phyloP scores from a whole-genome alignment of 2,888 invertebrate species.

The Copidosoma aretas region DNA sequence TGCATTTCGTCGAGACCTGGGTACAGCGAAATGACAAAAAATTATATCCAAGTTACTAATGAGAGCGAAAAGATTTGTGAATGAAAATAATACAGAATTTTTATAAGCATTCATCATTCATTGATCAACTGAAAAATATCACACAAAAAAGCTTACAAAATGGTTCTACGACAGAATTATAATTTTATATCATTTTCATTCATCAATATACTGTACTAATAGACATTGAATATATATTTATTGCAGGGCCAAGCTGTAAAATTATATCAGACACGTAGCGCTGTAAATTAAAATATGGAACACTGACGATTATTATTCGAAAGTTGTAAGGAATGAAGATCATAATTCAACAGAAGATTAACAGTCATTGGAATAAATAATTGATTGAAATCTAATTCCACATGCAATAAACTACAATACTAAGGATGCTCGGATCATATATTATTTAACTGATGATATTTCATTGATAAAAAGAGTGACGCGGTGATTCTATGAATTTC shows the following conservation, averaged over 20 bases:
- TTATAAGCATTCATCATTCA: too few species aligned
- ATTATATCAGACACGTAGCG: slow-evolving; percentile 12
- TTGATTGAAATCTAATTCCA: too few species aligned
- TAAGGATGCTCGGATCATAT: too few species aligned
- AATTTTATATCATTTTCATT: neutral
- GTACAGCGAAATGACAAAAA: neutral
- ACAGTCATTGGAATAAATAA: neutral
- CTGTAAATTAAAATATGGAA: slow-evolving; percentile 6
- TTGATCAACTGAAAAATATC: slow-evolving; percentile 1
- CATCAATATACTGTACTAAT: neutral
- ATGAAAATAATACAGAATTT: neutral
- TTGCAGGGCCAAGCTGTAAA: slow-evolving; percentile 29
- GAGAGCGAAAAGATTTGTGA: neutral
- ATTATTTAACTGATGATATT: too few species aligned
- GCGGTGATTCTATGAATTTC: too few species aligned
- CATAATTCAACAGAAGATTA: too few species aligned
- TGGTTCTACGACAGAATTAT: neutral
- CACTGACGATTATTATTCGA: slow-evolving; percentile 5
- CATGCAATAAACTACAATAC: too few species aligned
- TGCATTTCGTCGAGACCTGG: slow-evolving; percentile 61
- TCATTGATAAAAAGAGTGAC: too few species aligned
- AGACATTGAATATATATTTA: slow-evolving; percentile 21
- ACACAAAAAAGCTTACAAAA: too few species aligned
- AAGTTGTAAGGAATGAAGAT: too few species aligned
- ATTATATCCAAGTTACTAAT: neutral